Evolutionary conservation across 2,888 invertebrate species (phyloP).

Genomic region (Nyleta sp.): DNA sequence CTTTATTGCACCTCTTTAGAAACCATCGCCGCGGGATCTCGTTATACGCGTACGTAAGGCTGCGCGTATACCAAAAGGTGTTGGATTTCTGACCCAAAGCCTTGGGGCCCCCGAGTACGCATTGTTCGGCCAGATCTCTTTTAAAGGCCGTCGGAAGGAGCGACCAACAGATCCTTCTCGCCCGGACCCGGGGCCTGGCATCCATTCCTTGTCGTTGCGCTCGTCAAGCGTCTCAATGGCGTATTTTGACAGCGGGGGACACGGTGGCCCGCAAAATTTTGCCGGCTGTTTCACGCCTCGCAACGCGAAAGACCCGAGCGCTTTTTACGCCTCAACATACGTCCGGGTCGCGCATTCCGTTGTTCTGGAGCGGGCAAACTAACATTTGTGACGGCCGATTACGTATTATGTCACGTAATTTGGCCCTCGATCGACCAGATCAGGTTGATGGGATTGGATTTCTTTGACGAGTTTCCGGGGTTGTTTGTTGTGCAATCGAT

Average conservation of each 20-base stretch:
- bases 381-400: slow-evolving; percentile 29
- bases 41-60: slow-evolving; percentile 73
- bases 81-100: slow-evolving; percentile 78
- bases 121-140: slow-evolving; percentile 44
- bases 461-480: not conserved
- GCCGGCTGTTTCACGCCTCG: slow-evolving; percentile 77
- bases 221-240: slow-evolving; percentile 75
- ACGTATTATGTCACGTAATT: slow-evolving; percentile 20
- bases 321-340: slow-evolving; percentile 46
- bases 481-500: not conserved
- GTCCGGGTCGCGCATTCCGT: slow-evolving; percentile 10
- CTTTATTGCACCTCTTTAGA: slow-evolving; percentile 70
- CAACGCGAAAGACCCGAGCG: slow-evolving; percentile 54
- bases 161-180: slow-evolving; percentile 47
- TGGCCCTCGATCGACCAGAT: slow-evolving; percentile 35
- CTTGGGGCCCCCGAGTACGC: slow-evolving; percentile 45
- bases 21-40: slow-evolving; percentile 73
- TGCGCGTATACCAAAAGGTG: slow-evolving; percentile 70
- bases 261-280: slow-evolving; percentile 79
- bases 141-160: not conserved
- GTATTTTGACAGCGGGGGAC: slow-evolving; percentile 81
- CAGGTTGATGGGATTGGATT: slow-evolving; percentile 25
- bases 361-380: not conserved
- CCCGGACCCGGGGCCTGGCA: slow-evolving; percentile 26
- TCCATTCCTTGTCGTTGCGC: slow-evolving; percentile 53